A percentile compares a stretch with the other conserved stretches of the same genome.
Conservation (phyloP, 2,113 vertebrate genomes). For the Athene noctua region DNA sequence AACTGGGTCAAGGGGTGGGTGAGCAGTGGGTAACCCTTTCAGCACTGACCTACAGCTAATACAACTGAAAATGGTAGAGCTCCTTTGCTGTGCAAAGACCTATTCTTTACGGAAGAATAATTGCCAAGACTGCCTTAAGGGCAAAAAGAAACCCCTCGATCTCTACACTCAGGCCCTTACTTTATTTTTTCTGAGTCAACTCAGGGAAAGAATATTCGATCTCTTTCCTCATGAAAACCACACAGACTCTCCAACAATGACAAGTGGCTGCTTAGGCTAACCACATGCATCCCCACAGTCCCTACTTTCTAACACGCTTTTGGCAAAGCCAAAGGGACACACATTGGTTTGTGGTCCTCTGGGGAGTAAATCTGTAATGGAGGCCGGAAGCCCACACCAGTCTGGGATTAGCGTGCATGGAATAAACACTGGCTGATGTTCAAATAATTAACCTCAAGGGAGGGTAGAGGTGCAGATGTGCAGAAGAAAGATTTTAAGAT, state of each 20-base stretch:
- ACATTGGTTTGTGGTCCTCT: conserved; percentile 11
- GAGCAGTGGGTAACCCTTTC: neutral
- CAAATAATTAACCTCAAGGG: neutral
- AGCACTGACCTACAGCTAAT: neutral
- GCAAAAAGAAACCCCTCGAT: neutral
- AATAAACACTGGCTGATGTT: neutral
- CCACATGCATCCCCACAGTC: conserved; percentile 65
- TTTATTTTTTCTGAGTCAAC: neutral
- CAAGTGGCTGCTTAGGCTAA: conserved; percentile 66
- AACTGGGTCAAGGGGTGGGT: neutral
- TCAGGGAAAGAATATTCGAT: conserved; percentile 8
- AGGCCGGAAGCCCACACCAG: neutral
- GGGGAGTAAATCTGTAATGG: neutral
- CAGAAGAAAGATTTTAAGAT: neutral
- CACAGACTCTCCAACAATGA: conserved; percentile 52
- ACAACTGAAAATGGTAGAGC: neutral
- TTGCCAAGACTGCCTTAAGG: neutral
- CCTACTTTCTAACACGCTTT: conserved; percentile 5
- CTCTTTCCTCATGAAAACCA: conserved; percentile 54
- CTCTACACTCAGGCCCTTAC: neutral
- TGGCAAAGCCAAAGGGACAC: conserved; percentile 58
- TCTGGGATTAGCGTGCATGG: neutral
- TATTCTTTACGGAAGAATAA: neutral
- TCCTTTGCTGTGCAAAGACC: neutral
- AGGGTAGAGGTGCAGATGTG: neutral